These are phyloP conservation scores for Poliocrania exsul DNA, from an alignment of 2,797 vertebrate genomes.

Conservation along the genomic window DNA sequence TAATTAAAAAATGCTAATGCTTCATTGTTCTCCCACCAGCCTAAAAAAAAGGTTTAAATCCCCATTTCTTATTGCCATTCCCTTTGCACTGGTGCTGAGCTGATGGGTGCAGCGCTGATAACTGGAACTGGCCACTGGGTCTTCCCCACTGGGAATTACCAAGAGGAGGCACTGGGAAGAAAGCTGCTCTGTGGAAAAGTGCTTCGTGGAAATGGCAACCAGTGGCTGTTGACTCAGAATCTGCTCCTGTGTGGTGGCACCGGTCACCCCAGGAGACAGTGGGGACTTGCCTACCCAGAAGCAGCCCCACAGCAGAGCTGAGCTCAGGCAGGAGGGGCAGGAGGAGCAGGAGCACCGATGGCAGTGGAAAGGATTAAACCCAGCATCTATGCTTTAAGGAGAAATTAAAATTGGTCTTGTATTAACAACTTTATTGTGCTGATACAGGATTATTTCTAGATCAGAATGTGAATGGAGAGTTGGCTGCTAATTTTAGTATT, in stretches of 20 bases:
- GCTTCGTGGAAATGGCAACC: not conserved
- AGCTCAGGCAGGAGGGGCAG: not conserved
- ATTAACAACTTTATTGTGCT: not conserved
- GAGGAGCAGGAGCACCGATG: not conserved
- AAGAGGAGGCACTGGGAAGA: not conserved
- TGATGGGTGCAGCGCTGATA: not conserved
- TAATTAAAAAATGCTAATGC: constrained; percentile 14
- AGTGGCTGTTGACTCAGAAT: not conserved
- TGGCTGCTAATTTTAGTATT: not conserved
- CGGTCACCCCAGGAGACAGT: not conserved
- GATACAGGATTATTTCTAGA: not conserved
- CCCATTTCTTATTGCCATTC: not conserved
- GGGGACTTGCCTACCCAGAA: not conserved
- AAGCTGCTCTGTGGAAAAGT: not conserved
- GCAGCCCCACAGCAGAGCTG: not conserved
- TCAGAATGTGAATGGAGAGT: not conserved
- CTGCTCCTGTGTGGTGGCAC: not conserved
- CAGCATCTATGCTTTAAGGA: not conserved
- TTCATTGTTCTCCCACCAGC: not conserved
- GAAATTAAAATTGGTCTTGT: not conserved
- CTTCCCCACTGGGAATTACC: not conserved
- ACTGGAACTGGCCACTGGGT: not conserved
- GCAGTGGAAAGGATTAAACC: not conserved
- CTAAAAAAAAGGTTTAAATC: not conserved
- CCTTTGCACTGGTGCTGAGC: not conserved